Evolutionary conservation across 1,140 invertebrate genomes (phyloP), one percentile per base, ranked within the genome.

Genomic region (Nephotettix cincticeps): DNA sequence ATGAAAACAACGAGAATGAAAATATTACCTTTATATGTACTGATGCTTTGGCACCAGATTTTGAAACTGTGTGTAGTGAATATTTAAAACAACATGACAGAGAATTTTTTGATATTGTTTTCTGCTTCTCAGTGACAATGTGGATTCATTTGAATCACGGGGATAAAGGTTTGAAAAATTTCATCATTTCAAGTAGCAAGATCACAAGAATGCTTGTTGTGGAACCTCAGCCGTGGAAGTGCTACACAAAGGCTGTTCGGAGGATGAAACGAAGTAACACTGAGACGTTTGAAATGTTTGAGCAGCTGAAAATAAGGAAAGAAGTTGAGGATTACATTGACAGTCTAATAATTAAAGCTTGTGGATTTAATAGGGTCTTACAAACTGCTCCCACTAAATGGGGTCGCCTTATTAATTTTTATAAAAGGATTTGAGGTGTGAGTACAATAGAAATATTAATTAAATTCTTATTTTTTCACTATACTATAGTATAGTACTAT

Each of bases 71-170:
- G 14, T 36, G 32, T n/a, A 68, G 47, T 14, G 25, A 61, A 2
- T 51, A 64, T 29, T 40, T 45, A 58, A 19, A 63, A 32, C 25
- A 51, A 1, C n/a, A 32, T 17, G 27, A 70, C 0, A 83, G 81
- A 68, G 63, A 75, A 1, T 81, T 81, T 72, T 94, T 93, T 81
- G 87, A 92, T 81, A 83, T 88, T 14, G 83, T 86, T 28, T 93
- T 91, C 78, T 92, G 90, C 78, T 93, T 93, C 79, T 93, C 92
- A 21, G 86, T 93, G n/a, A 92, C 91, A n/a, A 93, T 94, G 91
- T 94, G 93, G 93, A 91, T 94, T 73, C 93, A 94, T 80, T 76
- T 94, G 25, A 93, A 94, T 79, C 82, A 90, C 80, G 90, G 92
- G 13, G 93, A 94, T 83, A 23, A 70, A 40, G 80, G 76, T 23